Conservation (phyloP, 2,888 invertebrate species). For the Physocephala rufipes region DNA sequence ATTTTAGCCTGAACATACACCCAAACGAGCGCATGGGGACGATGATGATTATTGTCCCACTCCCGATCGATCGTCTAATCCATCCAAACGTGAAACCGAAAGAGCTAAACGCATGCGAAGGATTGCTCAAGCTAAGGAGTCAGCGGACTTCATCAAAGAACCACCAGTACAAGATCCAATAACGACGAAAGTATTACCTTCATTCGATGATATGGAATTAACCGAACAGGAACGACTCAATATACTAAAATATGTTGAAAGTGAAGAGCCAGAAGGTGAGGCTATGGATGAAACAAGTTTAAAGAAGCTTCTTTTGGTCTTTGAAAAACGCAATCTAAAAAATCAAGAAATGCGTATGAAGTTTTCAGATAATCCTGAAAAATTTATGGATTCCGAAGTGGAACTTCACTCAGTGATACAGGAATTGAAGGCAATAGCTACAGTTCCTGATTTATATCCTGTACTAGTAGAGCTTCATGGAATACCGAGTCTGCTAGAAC, state of each 20-base stretch:
- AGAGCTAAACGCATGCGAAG: conserved; percentile 73
- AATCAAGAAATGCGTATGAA: conserved; percentile 99
- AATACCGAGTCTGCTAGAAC: conserved; percentile 88
- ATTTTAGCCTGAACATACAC: conserved; percentile 81
- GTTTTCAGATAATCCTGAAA: conserved; percentile 95
- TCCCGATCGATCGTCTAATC: conserved; percentile 58
- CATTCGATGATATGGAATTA: conserved; percentile 64
- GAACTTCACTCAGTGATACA: conserved; percentile 90
- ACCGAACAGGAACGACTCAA: conserved; percentile 81
- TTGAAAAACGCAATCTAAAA: conserved; percentile 92
- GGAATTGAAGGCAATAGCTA: conserved; percentile 91
- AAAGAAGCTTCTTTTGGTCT: conserved; percentile 87
- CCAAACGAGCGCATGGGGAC: conserved; percentile 71
- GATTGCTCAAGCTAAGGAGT: conserved; percentile 69
- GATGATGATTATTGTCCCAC: conserved; percentile 74
- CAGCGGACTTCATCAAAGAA: conserved; percentile 64
- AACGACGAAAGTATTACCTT: conserved; percentile 25
- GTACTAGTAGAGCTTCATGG: conserved; percentile 89
- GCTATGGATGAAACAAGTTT: conserved; percentile 86
- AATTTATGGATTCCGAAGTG: conserved; percentile 98
- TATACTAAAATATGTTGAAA: conserved; percentile 84
- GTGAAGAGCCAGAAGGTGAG: conserved; percentile 84
- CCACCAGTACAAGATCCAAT: conserved; percentile 63
- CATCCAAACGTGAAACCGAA: conserved; percentile 63
- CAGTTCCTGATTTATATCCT: conserved; percentile 94